Base-by-base conservation (phyloP, 2,113 vertebrate genomes). In the Phrynosoma platyrhinos region DNA sequence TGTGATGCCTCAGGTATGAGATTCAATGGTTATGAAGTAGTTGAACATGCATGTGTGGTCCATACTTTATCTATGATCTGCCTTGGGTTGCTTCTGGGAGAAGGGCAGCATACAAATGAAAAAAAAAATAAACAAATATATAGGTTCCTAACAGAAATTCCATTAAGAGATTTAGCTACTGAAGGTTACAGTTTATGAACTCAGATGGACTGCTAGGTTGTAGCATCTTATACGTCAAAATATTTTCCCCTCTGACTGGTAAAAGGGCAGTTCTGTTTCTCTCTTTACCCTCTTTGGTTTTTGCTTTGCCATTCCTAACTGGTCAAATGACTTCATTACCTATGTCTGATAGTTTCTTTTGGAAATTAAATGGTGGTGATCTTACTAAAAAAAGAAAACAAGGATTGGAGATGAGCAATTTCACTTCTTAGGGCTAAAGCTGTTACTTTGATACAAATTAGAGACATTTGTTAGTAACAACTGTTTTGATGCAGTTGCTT, bases 221-320 rank as follows among this genome's bases (percentile, higher is more conserved):
- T 62, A 23, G 36, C 84, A 71, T 77, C n/a, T 78, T 66, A n/a
- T n/a, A n/a, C n/a, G n/a, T n/a, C n/a, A n/a, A n/a, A n/a, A 18
- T 30, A n/a, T 85, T 85, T 85, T 92, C 85, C 52, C 93, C n/a
- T 90, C 83, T 87, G 42, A 6, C 52, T 87, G 92, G 83, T 94
- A 92, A 58, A 94, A 94, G 89, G 84, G 91, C 89, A 93, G 84
- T 62, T 91, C 87, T 94, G 92, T 81, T 82, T 95, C 95, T 94
- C 87, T 84, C 91, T 89, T 94, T 93, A 78, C 89, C 68, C 87
- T 42, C 32, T 89, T 53, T 95, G 94, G 88, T 94, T 94, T 95
- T 85, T 91, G 23, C 77, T 79, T 79, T 68, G 62, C 64, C 66
- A 20, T 91, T 93, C 91, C 93, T 27, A 92, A 4, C 40, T 91